Evolutionary conservation across 2,888 invertebrate genomes (phyloP).

Genomic region (Mycalesis mineus): DNA sequence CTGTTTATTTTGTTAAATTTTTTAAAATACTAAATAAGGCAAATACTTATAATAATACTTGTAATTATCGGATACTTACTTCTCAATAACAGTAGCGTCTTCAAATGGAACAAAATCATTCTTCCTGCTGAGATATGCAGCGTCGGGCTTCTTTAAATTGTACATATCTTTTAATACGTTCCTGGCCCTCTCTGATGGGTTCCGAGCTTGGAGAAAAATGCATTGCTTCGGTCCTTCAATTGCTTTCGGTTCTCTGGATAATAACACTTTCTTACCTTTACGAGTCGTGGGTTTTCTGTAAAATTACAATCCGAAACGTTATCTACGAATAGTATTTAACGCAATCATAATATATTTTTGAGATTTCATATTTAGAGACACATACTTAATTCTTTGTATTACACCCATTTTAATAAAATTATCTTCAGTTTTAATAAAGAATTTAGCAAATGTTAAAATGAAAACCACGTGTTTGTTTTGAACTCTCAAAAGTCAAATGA

Average conservation of each 20-base stretch:
- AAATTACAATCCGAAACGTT: constrained; percentile 25
- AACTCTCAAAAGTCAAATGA: too few species aligned
- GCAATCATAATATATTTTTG: background rate
- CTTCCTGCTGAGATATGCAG: constrained; percentile 85
- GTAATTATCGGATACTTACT: constrained; percentile 64
- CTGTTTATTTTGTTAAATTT: too few species aligned
- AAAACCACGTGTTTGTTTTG: background rate
- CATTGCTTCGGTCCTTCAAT: constrained; percentile 92
- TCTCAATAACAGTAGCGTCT: constrained; percentile 88
- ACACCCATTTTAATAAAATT: constrained; percentile 27
- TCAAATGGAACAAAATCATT: constrained; percentile 97
- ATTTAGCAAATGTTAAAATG: background rate
- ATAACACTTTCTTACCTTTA: constrained; percentile 89
- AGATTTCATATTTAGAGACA: background rate
- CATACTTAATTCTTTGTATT: constrained; percentile 34
- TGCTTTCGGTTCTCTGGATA: constrained; percentile 90
- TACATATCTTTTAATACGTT: constrained; percentile 91
- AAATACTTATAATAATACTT: too few species aligned
- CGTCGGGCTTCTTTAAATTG: constrained; percentile 91
- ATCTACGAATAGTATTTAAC: background rate
- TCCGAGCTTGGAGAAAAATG: constrained; percentile 90
- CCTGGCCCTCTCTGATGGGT: constrained; percentile 83
- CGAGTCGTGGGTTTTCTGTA: constrained; percentile 92
- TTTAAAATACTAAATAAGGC: too few species aligned
- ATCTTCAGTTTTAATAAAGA: background rate